These are phyloP conservation scores for Tyto alba DNA, from an alignment of 2,113 vertebrate species.

Conservation along the genomic window DNA sequence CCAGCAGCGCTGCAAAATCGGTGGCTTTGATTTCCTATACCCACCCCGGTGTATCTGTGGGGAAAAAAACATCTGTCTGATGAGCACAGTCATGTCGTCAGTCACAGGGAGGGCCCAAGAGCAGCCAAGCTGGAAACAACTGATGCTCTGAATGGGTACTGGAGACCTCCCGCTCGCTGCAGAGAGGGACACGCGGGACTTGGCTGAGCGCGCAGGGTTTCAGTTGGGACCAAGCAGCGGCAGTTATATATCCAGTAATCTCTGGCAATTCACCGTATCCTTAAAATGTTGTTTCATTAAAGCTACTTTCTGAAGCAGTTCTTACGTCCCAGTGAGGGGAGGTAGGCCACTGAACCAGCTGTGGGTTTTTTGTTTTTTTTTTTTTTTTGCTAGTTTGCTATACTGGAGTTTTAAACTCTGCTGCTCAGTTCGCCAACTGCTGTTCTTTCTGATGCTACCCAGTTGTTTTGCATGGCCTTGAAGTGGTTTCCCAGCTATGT, in stretches of 20 bases:
- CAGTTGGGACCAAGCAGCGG: background rate
- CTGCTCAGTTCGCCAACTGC: constrained; percentile 67
- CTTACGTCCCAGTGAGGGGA: background rate
- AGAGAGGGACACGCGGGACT: background rate
- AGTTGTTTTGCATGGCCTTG: constrained; percentile 75
- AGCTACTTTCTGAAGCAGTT: constrained; percentile 10
- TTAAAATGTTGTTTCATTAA: background rate
- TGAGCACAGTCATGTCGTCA: background rate
- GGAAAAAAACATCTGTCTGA: background rate
- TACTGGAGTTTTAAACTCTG: constrained; percentile 54
- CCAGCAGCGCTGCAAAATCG: background rate
- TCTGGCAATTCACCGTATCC: constrained; percentile 26
- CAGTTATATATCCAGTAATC: constrained; percentile 3
- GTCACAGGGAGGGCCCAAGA: background rate
- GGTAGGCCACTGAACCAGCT: constrained; percentile 55
- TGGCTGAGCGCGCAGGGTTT: background rate
- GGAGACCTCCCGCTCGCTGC: background rate
- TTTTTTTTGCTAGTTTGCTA: constrained; percentile 56
- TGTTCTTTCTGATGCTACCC: constrained; percentile 70
- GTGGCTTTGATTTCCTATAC: background rate
- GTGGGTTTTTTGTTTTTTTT: no score
- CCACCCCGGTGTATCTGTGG: background rate
- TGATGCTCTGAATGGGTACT: background rate
- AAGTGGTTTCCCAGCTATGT: constrained; percentile 80
- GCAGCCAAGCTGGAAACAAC: background rate